Conservation (phyloP, 2,113 vertebrate genomes). For the Saguinus imperator region DNA sequence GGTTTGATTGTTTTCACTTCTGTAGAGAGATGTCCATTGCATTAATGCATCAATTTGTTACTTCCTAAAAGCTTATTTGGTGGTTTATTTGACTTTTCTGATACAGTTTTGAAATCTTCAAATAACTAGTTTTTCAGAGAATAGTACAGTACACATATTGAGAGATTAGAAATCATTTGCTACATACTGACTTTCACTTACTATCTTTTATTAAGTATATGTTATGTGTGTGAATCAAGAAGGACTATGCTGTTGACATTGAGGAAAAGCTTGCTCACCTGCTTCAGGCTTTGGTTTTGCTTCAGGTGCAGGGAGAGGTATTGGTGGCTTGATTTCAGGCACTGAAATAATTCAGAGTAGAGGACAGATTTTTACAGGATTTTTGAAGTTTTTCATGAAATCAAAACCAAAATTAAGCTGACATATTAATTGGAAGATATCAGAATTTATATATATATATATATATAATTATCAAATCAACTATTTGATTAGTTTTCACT, state of each 20-base stretch:
- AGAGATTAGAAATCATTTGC: neutral
- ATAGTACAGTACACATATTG: neutral
- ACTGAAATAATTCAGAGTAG: conserved; percentile 82
- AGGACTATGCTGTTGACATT: neutral
- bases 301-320: conserved; percentile 80
- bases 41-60: neutral
- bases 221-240: neutral
- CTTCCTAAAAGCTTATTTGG: conserved; percentile 18
- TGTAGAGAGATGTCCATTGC: conserved; percentile 64
- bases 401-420: neutral
- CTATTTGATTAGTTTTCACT: neutral
- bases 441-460: neutral
- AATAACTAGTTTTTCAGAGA: conserved; percentile 23
- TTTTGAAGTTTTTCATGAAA: conserved; percentile 44
- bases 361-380: conserved; percentile 71
- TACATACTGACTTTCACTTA: neutral
- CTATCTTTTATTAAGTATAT: neutral
- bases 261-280: conserved; percentile 80
- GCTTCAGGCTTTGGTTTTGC: conserved; percentile 83
- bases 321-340: conserved; percentile 84
- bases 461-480: neutral
- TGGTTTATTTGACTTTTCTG: neutral
- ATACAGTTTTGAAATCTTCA: neutral
- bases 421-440: neutral
- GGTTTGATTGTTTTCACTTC: conserved; percentile 84